phyloP scores from a whole-genome alignment of 1,140 invertebrate genomes.

The Papilio machaon region DNA sequence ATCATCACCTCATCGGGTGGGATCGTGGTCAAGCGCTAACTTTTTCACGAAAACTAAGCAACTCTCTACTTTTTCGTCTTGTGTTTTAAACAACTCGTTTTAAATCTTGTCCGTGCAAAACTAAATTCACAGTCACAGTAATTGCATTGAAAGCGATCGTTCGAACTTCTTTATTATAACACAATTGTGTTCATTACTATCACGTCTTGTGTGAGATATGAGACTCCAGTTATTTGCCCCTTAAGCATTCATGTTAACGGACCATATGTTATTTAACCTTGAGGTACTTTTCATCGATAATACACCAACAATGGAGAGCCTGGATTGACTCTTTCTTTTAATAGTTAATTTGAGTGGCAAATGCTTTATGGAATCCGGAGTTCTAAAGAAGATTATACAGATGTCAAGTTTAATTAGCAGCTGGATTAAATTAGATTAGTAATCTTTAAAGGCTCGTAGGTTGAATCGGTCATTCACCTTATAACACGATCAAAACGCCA shows the following conservation, averaged over 20 bases:
- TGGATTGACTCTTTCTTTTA: neutral
- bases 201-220: conserved; percentile 2
- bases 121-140: neutral
- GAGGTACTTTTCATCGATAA: neutral
- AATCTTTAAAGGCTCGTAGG: neutral
- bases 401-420: neutral
- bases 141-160: neutral
- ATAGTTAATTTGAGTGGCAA: neutral
- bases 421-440: neutral
- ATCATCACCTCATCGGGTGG: too few relatives aligned
- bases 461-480: neutral
- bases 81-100: neutral
- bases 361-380: neutral
- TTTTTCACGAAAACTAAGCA: too few relatives aligned
- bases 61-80: too few relatives aligned
- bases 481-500: neutral
- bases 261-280: neutral
- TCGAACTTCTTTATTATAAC: conserved; percentile 14
- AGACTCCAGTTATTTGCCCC: neutral
- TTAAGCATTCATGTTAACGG: neutral
- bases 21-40: too few relatives aligned
- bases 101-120: neutral
- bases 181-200: conserved; percentile 19
- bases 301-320: neutral
- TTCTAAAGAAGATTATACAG: neutral